Conservation (phyloP, 2,113 vertebrate species). For the Chionis minor region DNA sequence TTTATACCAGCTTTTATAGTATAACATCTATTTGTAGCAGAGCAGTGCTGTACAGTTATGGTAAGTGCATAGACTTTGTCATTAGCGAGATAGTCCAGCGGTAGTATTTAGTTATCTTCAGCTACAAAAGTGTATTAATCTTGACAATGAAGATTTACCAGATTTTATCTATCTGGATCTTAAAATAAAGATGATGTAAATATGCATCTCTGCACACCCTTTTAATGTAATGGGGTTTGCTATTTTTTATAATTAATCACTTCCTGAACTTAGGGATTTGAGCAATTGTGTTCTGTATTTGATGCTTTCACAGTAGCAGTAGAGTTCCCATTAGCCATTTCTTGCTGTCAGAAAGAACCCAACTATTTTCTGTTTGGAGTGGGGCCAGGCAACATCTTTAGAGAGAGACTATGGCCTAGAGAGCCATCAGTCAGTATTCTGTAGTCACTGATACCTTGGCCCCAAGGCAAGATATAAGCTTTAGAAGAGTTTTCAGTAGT, state of each 20-base stretch:
- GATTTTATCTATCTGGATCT: not conserved
- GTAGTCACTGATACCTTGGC: not conserved
- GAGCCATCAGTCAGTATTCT: not conserved
- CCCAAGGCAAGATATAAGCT: not conserved
- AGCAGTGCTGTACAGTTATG: not conserved
- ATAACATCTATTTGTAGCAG: not conserved
- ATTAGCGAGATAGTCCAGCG: not conserved
- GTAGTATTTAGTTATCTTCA: not conserved
- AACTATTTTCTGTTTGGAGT: not conserved
- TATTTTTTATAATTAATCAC: not conserved
- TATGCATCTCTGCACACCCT: rapidly evolving
- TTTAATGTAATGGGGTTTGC: not conserved
- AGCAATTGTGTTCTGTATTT: not conserved
- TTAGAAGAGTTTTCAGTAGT: not conserved
- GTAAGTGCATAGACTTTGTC: not conserved
- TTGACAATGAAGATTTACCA: not conserved
- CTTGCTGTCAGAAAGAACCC: not conserved
- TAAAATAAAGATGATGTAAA: not conserved
- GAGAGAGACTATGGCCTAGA: not conserved
- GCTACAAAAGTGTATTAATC: not conserved
- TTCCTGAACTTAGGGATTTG: not conserved
- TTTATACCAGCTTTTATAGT: not conserved
- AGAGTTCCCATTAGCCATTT: not conserved
- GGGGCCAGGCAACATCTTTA: not conserved
- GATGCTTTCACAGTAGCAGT: not conserved